These are phyloP conservation scores for Poecile atricapillus DNA, from an alignment of 2,113 vertebrate species.

Conservation along the genomic window DNA sequence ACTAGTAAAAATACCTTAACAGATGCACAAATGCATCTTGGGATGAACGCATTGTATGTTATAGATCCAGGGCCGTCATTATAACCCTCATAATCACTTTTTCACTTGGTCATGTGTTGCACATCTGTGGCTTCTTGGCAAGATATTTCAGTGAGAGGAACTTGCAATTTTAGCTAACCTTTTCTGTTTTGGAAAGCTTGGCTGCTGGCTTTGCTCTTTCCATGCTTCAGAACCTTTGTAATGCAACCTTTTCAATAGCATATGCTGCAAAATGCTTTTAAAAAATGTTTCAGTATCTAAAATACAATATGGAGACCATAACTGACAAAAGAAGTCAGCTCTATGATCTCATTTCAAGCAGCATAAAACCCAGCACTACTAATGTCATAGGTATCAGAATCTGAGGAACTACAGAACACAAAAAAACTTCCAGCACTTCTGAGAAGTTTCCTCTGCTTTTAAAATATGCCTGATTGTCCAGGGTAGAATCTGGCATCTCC, in stretches of 20 bases:
- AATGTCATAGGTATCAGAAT: not conserved
- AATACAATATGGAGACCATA: not conserved
- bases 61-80: slow-evolving; percentile 15
- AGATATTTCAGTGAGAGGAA: not conserved
- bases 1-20: slow-evolving; percentile 33
- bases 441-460: not conserved
- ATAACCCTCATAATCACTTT: slow-evolving; percentile 33
- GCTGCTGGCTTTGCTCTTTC: not conserved
- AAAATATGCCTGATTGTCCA: not conserved
- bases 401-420: not conserved
- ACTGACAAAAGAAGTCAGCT: not conserved
- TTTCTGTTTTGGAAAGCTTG: not conserved
- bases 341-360: not conserved
- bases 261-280: not conserved
- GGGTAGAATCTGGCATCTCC: not conserved
- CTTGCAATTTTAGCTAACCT: not conserved
- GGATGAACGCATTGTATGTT: slow-evolving; percentile 8
- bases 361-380: not conserved
- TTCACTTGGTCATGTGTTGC: slow-evolving; percentile 22
- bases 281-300: not conserved
- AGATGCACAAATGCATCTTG: slow-evolving; percentile 46
- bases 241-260: not conserved
- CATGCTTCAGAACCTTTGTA: not conserved
- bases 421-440: not conserved
- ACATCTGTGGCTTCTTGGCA: slow-evolving; percentile 31